Conservation (phyloP, 2,797 vertebrate genomes). For the Pelobates cultripes region DNA sequence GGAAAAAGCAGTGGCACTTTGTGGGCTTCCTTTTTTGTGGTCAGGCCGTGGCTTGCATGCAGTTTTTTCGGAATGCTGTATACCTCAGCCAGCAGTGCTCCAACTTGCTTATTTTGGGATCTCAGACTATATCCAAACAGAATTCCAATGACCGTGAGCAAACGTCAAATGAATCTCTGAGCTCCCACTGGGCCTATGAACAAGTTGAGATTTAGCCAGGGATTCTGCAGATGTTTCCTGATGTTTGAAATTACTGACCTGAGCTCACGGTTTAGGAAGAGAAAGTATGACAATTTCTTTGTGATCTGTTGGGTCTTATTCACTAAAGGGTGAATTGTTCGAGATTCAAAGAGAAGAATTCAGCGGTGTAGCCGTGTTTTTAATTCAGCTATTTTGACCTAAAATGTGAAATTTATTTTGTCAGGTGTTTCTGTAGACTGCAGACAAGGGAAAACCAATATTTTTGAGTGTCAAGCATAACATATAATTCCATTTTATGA, state of each 20-base stretch:
- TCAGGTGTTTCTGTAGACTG: too few relatives aligned
- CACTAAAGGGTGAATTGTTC: too few relatives aligned
- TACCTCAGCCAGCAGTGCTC: not conserved
- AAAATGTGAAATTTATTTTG: too few relatives aligned
- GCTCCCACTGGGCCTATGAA: constrained; percentile 2
- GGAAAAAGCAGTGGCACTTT: not conserved
- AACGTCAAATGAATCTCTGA: not conserved
- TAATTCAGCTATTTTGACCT: too few relatives aligned
- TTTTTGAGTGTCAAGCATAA: too few relatives aligned
- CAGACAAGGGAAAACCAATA: too few relatives aligned
- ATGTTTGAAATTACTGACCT: constrained; percentile 16
- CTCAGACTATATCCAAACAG: not conserved
- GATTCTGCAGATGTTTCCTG: constrained; percentile 48
- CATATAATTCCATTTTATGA: too few relatives aligned
- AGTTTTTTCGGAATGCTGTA: not conserved
- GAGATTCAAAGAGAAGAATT: too few relatives aligned
- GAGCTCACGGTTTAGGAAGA: not conserved
- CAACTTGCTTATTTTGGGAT: constrained; percentile 10
- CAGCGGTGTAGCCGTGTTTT: too few relatives aligned
- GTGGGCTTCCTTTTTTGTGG: not conserved
- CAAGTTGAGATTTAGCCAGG: not conserved
- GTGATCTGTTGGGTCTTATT: too few relatives aligned
- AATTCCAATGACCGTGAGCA: constrained; percentile 3
- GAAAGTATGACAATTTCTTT: too few relatives aligned
- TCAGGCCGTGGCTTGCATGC: not conserved